Conservation (phyloP, 2,113 vertebrate species). For the Beaufortia kweichowensis region DNA sequence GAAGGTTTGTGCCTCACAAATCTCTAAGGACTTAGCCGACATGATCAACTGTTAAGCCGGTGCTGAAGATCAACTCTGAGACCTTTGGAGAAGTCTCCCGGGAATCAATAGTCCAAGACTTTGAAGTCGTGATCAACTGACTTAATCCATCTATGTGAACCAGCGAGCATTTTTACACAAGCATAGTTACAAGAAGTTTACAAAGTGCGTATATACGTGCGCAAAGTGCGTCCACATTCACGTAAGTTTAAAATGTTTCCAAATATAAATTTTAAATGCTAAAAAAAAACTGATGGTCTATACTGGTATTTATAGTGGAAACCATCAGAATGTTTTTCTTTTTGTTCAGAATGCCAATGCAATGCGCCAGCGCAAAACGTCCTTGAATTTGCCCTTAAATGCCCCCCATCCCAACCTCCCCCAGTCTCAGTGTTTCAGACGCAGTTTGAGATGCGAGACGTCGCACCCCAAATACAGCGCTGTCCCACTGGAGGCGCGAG, state of each 20-base stretch:
- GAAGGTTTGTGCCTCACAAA: conserved; percentile 28
- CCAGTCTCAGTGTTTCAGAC: neutral
- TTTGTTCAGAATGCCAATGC: no score
- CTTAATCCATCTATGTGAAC: conserved; percentile 40
- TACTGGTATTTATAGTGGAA: no score
- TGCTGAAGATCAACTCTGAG: conserved; percentile 45
- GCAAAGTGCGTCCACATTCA: neutral
- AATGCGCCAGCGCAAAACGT: conserved; percentile 7
- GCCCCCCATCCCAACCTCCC: neutral
- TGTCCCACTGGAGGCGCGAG: conserved; percentile 54
- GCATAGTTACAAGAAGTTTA: neutral
- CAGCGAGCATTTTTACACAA: conserved; percentile 10
- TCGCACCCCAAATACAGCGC: conserved; percentile 47
- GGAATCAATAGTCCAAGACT: conserved; percentile 52
- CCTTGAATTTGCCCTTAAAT: conserved; percentile 31
- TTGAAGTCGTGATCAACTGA: conserved; percentile 47
- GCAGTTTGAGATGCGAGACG: conserved; percentile 21
- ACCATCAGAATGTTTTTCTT: no score
- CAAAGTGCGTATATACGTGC: neutral
- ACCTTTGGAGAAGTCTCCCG: conserved; percentile 54
- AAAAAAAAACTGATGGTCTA: no score
- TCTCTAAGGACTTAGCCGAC: conserved; percentile 15
- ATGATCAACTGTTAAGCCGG: conserved; percentile 45
- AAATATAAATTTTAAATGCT: no score
- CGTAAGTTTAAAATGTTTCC: no score